Percentiles rank a stretch among this genome's conserved stretches.
Evolutionary conservation across 2,888 invertebrate species (phyloP).

Genomic region (Trachelus troglodyta): DNA sequence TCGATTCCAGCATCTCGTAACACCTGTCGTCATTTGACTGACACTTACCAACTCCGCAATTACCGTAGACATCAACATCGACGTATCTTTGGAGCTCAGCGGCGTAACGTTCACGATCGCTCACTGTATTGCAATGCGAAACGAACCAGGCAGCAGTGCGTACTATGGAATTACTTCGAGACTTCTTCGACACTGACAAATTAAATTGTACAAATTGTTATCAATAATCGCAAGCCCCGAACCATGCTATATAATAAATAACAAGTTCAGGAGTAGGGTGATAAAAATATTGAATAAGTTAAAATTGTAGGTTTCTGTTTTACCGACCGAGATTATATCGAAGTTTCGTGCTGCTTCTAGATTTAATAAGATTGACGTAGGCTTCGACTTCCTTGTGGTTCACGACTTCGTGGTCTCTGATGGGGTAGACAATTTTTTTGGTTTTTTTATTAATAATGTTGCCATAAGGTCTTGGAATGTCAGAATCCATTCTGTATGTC

Average conservation of each 20-base stretch:
- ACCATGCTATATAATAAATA: background rate
- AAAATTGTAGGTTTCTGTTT: background rate
- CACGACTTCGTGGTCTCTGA: background rate
- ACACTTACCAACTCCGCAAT: slow-evolving; percentile 63
- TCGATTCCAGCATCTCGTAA: slow-evolving; percentile 63
- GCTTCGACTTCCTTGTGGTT: background rate
- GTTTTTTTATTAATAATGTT: slow-evolving; percentile 45
- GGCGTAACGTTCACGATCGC: slow-evolving; percentile 61
- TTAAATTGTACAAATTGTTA: background rate
- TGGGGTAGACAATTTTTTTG: background rate
- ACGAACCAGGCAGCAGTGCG: background rate
- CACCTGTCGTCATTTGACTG: slow-evolving; percentile 50
- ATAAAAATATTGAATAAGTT: background rate
- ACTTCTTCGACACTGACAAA: background rate
- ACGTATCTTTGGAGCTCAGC: slow-evolving; percentile 67
- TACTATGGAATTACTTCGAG: background rate
- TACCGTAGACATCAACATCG: slow-evolving; percentile 69
- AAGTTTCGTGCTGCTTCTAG: background rate
- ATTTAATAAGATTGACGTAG: background rate
- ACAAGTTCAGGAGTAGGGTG: background rate
- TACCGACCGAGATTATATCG: background rate
- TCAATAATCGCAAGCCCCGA: background rate
- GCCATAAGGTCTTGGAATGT: slow-evolving; percentile 63
- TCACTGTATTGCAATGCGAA: slow-evolving; percentile 29
- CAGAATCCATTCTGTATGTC: slow-evolving; percentile 68